Evolutionary conservation across 2,113 vertebrate species (phyloP).

Genomic region (Paradisaea rubra): DNA sequence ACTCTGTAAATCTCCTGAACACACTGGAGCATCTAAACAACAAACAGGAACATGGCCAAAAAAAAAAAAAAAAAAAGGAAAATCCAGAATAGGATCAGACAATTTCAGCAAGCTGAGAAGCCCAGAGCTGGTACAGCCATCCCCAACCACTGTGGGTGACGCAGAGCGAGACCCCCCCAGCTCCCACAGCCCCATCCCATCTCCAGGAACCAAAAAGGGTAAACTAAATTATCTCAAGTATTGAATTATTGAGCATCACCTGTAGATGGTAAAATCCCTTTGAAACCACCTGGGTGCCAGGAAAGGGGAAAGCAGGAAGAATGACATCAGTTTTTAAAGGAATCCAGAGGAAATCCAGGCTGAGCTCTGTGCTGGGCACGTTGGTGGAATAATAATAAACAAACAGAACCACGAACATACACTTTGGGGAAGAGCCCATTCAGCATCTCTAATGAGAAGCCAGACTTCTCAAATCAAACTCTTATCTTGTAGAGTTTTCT

Average conservation of each 20-base stretch:
- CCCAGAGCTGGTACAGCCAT: neutral
- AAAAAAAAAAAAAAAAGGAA: neutral
- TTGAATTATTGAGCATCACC: neutral
- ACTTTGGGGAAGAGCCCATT: neutral
- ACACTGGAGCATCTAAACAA: neutral
- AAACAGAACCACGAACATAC: neutral
- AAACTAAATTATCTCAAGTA: neutral
- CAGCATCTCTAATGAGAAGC: neutral
- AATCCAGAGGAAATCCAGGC: neutral
- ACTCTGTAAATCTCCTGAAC: neutral
- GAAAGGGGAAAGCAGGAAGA: neutral
- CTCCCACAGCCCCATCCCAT: neutral
- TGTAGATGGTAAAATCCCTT: neutral
- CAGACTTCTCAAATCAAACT: neutral
- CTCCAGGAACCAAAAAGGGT: neutral
- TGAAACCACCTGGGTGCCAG: neutral
- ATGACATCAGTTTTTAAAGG: neutral
- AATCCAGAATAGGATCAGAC: neutral
- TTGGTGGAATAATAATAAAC: neutral
- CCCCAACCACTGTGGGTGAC: fast-evolving
- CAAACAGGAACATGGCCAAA: neutral
- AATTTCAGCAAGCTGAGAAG: neutral
- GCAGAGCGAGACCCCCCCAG: neutral
- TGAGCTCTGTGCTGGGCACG: neutral
- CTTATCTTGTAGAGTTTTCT: neutral